Evolutionary conservation across 2,113 vertebrate genomes (phyloP).

Genomic region (Neolamprologus fasciatus): DNA sequence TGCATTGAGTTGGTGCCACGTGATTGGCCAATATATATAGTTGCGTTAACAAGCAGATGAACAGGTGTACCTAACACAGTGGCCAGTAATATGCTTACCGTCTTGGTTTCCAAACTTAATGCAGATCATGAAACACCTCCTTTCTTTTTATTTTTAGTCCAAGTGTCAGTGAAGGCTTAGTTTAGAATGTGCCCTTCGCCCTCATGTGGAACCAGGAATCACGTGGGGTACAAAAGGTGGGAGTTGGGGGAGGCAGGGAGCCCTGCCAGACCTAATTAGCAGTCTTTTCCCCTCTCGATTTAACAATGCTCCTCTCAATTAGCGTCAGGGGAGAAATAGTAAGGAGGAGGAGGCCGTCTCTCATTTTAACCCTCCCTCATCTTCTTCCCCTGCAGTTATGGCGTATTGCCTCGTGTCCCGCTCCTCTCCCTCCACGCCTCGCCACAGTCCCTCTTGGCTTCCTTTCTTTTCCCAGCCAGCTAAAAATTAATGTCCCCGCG

Average conservation of each 20-base stretch:
- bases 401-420: background rate
- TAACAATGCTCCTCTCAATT: slow-evolving; percentile 64
- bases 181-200: slow-evolving; percentile 37
- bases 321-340: slow-evolving; percentile 43
- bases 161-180: slow-evolving; percentile 24
- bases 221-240: background rate
- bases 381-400: slow-evolving; percentile 18
- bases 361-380: background rate
- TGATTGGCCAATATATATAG: background rate
- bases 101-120: background rate
- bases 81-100: fast-evolving
- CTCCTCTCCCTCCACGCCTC: background rate
- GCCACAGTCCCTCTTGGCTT: slow-evolving; percentile 36
- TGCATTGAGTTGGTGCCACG: background rate
- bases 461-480: slow-evolving; percentile 61
- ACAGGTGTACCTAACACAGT: background rate
- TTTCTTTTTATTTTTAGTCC: background rate
- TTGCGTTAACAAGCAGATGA: background rate
- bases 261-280: slow-evolving; percentile 68
- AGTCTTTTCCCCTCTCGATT: slow-evolving; percentile 62
- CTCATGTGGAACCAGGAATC: slow-evolving; percentile 43
- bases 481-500: slow-evolving; percentile 76
- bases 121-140: background rate
- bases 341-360: background rate
- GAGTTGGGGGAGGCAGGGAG: background rate